These are phyloP conservation scores for Melolontha melolontha DNA, from an alignment of 2,888 invertebrate species.

Conservation along the genomic window DNA sequence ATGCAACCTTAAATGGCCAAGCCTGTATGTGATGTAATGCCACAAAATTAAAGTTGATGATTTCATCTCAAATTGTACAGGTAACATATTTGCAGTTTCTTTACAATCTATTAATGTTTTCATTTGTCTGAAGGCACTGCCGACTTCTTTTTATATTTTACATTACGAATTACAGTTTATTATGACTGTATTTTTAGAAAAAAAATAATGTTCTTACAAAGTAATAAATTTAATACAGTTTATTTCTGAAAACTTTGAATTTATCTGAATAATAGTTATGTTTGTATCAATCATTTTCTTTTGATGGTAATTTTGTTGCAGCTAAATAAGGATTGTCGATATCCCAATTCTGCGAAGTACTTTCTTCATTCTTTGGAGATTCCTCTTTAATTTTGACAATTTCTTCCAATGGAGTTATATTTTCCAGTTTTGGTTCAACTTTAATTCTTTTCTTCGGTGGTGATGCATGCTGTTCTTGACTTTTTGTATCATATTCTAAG, in stretches of 20 bases:
- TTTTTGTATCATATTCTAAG: slow-evolving; percentile 79
- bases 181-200: neutral
- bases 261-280: slow-evolving; percentile 5
- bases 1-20: too few species aligned
- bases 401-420: slow-evolving; percentile 61
- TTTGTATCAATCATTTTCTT: slow-evolving; percentile 47
- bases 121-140: too few species aligned
- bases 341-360: slow-evolving; percentile 65
- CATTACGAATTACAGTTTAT: neutral
- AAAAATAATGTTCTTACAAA: neutral
- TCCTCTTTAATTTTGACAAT: slow-evolving; percentile 59
- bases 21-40: too few species aligned
- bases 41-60: too few species aligned
- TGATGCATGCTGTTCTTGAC: slow-evolving; percentile 58
- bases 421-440: slow-evolving; percentile 54
- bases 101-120: too few species aligned
- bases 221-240: neutral
- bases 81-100: too few species aligned
- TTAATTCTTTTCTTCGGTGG: slow-evolving; percentile 59
- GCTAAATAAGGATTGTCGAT: slow-evolving; percentile 83
- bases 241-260: slow-evolving; percentile 1
- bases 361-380: slow-evolving; percentile 63
- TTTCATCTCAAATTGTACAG: too few species aligned
- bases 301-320: slow-evolving; percentile 63
- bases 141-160: too few species aligned